These are phyloP conservation scores for Dichetophora obliterata DNA, from an alignment of 2,888 invertebrate genomes.

Conservation along the genomic window DNA sequence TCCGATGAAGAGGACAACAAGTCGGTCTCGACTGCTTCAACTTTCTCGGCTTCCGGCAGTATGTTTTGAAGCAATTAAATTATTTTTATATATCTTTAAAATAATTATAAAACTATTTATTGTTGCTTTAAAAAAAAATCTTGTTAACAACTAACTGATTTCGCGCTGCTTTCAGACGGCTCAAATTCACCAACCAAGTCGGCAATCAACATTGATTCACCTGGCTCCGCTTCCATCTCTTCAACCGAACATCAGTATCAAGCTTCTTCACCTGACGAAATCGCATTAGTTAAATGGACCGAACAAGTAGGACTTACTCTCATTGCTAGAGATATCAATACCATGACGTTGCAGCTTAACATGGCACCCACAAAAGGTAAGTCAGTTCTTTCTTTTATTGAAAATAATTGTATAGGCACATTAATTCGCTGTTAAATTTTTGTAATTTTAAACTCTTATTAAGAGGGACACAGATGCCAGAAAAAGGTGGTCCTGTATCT, in stretches of 20 bases:
- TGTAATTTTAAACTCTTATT: no score
- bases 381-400: no score
- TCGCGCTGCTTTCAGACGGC: constrained; percentile 50
- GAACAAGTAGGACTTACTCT: constrained; percentile 80
- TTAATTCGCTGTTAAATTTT: background rate
- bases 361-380: constrained; percentile 38
- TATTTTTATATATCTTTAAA: background rate
- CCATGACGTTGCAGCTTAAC: constrained; percentile 71
- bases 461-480: no score
- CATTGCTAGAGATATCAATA: constrained; percentile 73
- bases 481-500: no score
- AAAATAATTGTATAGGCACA: no score
- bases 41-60: constrained; percentile 56
- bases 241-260: constrained; percentile 72
- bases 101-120: background rate
- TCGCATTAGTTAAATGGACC: constrained; percentile 92
- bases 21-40: constrained; percentile 63
- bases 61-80: background rate
- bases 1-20: constrained; percentile 76
- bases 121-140: no score
- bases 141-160: no score
- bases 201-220: constrained; percentile 65
- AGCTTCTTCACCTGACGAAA: constrained; percentile 94
- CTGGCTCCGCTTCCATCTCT: constrained; percentile 53
- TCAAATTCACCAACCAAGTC: constrained; percentile 68